Conservation (phyloP, 2,113 vertebrate genomes). For the Mobula birostris region DNA sequence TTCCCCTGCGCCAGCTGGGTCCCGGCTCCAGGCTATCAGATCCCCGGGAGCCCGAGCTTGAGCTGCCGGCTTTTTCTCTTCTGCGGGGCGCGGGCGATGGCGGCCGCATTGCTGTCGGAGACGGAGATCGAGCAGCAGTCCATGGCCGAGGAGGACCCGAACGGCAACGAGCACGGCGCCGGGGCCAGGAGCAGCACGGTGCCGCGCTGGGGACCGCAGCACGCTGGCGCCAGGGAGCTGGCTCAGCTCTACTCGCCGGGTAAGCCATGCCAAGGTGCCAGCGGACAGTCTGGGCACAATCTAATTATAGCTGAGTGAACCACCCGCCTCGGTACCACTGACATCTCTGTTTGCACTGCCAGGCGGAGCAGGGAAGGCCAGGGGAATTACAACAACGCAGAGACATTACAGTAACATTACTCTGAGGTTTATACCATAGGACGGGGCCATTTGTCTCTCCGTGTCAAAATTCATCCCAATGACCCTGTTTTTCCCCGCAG, state of each 20-base stretch:
- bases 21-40: neutral
- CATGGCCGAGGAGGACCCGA: constrained; percentile 71
- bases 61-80: neutral
- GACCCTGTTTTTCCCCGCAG: neutral
- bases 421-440: neutral
- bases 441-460: neutral
- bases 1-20: too few species aligned
- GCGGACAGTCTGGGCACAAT: too few species aligned
- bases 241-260: constrained; percentile 63
- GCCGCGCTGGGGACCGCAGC: constrained; percentile 65
- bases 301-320: neutral
- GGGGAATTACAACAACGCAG: neutral
- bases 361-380: neutral
- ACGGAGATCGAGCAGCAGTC: constrained; percentile 60
- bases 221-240: constrained; percentile 62
- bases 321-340: neutral
- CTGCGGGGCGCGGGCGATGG: constrained; percentile 39
- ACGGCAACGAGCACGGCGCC: constrained; percentile 65
- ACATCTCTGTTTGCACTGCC: too few species aligned
- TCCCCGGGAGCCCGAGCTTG: neutral
- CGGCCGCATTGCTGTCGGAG: constrained; percentile 59
- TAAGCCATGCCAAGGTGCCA: constrained; percentile 43
- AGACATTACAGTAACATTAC: neutral
- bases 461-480: neutral
- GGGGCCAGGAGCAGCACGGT: constrained; percentile 54